Conservation (phyloP, 2,888 invertebrate species). For the Mythimna impura region DNA sequence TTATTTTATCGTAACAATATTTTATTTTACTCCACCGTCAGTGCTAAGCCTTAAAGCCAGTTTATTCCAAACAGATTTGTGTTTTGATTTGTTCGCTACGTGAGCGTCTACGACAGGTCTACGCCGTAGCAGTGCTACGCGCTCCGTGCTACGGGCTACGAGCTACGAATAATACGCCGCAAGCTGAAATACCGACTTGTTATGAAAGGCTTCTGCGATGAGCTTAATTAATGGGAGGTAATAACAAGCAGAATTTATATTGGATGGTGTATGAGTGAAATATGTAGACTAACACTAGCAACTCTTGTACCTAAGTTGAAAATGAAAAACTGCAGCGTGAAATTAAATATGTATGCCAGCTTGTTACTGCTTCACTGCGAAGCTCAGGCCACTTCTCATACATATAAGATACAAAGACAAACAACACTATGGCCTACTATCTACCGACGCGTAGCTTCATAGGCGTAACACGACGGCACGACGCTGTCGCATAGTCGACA, state of each 20-base stretch:
- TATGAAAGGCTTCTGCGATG: constrained; percentile 52
- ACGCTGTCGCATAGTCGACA: too few species aligned
- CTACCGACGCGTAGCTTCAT: too few species aligned
- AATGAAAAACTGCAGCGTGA: too few species aligned
- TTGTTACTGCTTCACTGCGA: too few species aligned
- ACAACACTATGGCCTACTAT: too few species aligned
- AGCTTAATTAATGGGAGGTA: constrained; percentile 50
- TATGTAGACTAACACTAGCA: neutral
- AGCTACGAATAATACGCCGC: constrained; percentile 37
- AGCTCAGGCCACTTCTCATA: too few species aligned
- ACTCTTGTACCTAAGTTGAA: too few species aligned
- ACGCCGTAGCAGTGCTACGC: constrained; percentile 49
- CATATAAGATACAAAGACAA: too few species aligned
- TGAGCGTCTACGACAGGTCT: constrained; percentile 64
- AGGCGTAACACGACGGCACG: too few species aligned
- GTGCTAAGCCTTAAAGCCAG: constrained; percentile 23
- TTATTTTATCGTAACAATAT: neutral
- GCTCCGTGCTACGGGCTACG: constrained; percentile 58
- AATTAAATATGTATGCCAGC: too few species aligned
- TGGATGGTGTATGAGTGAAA: constrained; percentile 9
- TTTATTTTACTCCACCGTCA: constrained; percentile 2
- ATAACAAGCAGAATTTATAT: constrained; percentile 27
- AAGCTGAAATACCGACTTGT: constrained; percentile 45
- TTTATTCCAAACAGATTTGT: constrained; percentile 58
- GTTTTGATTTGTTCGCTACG: constrained; percentile 62